These are phyloP conservation scores for Eupithecia subfuscata DNA, from an alignment of 2,888 invertebrate species.

Conservation along the genomic window DNA sequence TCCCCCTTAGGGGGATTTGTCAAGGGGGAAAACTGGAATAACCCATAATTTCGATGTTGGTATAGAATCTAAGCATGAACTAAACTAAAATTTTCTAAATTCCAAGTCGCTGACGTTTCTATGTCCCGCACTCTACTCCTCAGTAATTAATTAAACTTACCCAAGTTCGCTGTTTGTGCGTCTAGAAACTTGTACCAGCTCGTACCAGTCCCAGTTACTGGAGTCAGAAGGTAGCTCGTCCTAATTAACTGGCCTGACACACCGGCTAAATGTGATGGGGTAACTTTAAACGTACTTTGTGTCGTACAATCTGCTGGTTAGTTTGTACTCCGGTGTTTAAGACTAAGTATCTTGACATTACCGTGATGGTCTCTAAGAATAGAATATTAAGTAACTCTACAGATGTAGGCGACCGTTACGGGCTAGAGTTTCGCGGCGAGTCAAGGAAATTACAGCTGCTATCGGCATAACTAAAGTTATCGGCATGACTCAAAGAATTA, in stretches of 20 bases:
- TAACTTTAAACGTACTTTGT: conserved; percentile 4
- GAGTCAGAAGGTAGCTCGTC: conserved; percentile 16
- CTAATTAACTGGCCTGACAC: conserved; percentile 20
- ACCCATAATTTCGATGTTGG: no score
- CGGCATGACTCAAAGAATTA: no score
- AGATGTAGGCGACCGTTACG: no score
- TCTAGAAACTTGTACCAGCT: conserved; percentile 30
- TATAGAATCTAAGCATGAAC: no score
- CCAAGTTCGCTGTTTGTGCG: conserved; percentile 49
- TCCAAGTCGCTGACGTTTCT: not conserved
- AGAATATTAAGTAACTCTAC: not conserved
- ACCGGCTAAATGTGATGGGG: conserved; percentile 5
- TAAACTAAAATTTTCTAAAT: no score
- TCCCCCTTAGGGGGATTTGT: no score
- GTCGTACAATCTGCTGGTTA: not conserved
- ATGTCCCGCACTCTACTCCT: conserved; percentile 25
- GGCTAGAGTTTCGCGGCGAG: no score
- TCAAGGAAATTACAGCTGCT: no score
- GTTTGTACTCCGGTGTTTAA: not conserved
- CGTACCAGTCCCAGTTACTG: conserved; percentile 24
- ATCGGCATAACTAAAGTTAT: no score
- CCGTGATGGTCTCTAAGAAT: not conserved
- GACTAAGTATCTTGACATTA: not conserved
- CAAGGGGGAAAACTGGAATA: no score
- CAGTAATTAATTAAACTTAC: conserved; percentile 53